These are phyloP conservation scores for Paramormyrops hopkinsi DNA, from an alignment of 2,797 vertebrate species.

Conservation along the genomic window DNA sequence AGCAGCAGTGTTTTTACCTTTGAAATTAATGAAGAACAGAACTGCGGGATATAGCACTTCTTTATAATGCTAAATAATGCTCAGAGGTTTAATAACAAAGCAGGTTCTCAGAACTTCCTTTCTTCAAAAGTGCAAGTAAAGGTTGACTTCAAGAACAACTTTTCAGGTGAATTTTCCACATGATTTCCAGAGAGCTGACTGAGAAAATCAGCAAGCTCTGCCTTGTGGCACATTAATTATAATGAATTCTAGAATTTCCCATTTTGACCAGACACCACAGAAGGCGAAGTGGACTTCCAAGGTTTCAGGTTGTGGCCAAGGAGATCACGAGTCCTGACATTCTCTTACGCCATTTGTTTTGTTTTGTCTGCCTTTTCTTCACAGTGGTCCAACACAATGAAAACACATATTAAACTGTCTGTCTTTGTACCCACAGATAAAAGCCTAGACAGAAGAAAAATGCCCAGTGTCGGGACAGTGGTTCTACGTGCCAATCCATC, in stretches of 20 bases:
- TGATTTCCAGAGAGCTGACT: neutral
- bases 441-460: constrained; percentile 35
- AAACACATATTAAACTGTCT: constrained; percentile 16
- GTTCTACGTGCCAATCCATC: constrained; percentile 34
- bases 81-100: constrained; percentile 10
- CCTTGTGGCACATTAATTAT: neutral
- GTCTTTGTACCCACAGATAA: constrained; percentile 31
- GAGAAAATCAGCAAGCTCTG: neutral
- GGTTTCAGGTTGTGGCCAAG: neutral
- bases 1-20: neutral
- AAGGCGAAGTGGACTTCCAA: neutral
- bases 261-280: neutral
- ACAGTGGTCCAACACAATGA: neutral
- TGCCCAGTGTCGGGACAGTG: constrained; percentile 31
- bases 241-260: neutral
- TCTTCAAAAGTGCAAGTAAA: neutral
- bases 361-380: neutral
- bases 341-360: neutral
- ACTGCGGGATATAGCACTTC: neutral
- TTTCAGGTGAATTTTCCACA: neutral
- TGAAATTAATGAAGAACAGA: constrained; percentile 1
- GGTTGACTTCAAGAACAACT: neutral
- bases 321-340: neutral
- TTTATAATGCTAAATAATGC: constrained; percentile 2
- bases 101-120: neutral